Percentiles rank a stretch among this genome's conserved stretches.
phyloP scores from a whole-genome alignment of 2,797 vertebrate genomes.

The Aplochiton taeniatus region DNA sequence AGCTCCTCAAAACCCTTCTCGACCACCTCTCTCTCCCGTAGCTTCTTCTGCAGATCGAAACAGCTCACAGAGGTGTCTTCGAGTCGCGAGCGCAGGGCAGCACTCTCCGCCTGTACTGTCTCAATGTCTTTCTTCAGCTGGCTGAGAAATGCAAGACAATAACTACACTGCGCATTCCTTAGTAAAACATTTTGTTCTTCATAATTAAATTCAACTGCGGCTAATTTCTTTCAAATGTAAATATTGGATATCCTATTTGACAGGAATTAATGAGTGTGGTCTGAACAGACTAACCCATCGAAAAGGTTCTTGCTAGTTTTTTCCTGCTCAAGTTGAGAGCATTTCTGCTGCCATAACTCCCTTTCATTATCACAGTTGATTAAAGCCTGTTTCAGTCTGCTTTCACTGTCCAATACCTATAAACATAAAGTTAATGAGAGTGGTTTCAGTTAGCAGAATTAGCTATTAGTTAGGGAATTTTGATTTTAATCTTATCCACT shows the following conservation, averaged over 20 bases:
- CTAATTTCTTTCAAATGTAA: too few relatives aligned
- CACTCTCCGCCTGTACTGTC: slow-evolving; percentile 70
- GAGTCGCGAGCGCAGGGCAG: slow-evolving; percentile 68
- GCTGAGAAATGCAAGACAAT: slow-evolving; percentile 44
- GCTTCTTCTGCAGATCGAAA: slow-evolving; percentile 68
- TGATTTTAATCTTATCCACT: too few relatives aligned
- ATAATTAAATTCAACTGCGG: not conserved
- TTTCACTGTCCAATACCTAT: slow-evolving; percentile 44
- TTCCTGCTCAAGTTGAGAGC: slow-evolving; percentile 35
- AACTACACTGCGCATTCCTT: not conserved
- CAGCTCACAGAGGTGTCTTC: slow-evolving; percentile 69
- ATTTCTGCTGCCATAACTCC: slow-evolving; percentile 59
- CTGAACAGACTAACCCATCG: slow-evolving; percentile 22
- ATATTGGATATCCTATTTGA: not conserved
- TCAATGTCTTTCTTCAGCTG: slow-evolving; percentile 69
- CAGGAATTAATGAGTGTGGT: not conserved
- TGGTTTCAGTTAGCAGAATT: not conserved
- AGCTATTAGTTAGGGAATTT: not conserved
- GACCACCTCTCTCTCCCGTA: slow-evolving; percentile 65
- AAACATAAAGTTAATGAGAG: not conserved
- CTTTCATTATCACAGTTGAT: slow-evolving; percentile 69
- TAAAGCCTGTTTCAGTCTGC: slow-evolving; percentile 58
- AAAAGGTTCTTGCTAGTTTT: slow-evolving; percentile 22
- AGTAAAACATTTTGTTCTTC: not conserved
- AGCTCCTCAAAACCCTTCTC: slow-evolving; percentile 67